Percentiles rank a stretch among this genome's conserved stretches.
Conservation (phyloP, 2,113 vertebrate species). For the Aphyosemion australe region DNA sequence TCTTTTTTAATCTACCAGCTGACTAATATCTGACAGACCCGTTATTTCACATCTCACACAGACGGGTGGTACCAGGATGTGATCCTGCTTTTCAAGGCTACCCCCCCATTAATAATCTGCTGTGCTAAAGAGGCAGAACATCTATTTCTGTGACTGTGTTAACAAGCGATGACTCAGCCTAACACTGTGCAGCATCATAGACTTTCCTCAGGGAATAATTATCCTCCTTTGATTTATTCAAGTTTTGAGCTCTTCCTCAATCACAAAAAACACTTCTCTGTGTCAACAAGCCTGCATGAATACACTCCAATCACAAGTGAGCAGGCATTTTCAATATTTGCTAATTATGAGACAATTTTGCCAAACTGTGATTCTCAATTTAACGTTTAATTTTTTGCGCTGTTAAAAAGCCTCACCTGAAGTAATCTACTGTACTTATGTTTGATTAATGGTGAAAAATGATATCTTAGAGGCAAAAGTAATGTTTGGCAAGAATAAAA, state of each 20-base stretch:
- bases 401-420: too few relatives aligned
- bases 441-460: too few relatives aligned
- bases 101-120: not conserved
- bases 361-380: not conserved
- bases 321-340: not conserved
- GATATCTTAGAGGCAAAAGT: too few relatives aligned
- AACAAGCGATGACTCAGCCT: conserved; percentile 12
- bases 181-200: conserved; percentile 3
- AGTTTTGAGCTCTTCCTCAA: conserved; percentile 7
- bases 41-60: not conserved
- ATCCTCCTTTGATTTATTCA: conserved; percentile 7
- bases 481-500: too few relatives aligned
- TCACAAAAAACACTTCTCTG: not conserved
- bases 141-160: not conserved
- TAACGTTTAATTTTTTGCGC: too few relatives aligned
- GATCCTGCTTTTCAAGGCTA: not conserved
- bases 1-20: not conserved
- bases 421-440: too few relatives aligned
- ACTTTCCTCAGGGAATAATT: conserved; percentile 22
- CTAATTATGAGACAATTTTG: not conserved
- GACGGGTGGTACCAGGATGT: not conserved
- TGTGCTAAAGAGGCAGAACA: not conserved
- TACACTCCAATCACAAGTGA: not conserved
- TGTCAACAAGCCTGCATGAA: not conserved
- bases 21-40: not conserved